Conservation (phyloP, 2,888 invertebrate species). For the Ichneumoninae sp. region DNA sequence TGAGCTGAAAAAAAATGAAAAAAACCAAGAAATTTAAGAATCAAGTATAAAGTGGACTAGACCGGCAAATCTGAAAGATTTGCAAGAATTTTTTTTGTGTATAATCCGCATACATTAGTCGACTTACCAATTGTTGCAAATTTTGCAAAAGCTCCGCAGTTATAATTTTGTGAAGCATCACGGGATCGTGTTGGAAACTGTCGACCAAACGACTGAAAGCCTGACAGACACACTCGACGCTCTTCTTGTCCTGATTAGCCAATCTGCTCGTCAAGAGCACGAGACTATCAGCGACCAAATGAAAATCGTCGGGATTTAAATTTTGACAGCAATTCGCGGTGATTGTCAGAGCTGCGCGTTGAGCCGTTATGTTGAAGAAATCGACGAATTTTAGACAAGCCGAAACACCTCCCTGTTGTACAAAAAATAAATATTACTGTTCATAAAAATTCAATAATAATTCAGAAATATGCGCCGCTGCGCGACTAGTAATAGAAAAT, state of each 20-base stretch:
- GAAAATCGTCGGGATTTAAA: slow-evolving; percentile 96
- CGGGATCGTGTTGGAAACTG: slow-evolving; percentile 96
- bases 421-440: neutral
- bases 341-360: slow-evolving; percentile 97
- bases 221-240: slow-evolving; percentile 98
- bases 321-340: slow-evolving; percentile 99
- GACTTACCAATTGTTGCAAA: slow-evolving; percentile 93
- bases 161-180: slow-evolving; percentile 96
- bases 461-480: neutral
- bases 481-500: neutral
- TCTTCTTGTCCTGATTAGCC: slow-evolving; percentile 97
- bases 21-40: neutral
- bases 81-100: neutral
- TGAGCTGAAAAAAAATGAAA: slow-evolving; percentile 87
- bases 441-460: neutral
- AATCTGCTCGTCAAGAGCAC: slow-evolving; percentile 92
- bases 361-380: slow-evolving; percentile 99
- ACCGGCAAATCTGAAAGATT: neutral
- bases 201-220: slow-evolving; percentile 98
- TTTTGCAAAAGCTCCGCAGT: slow-evolving; percentile 96
- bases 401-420: slow-evolving; percentile 94
- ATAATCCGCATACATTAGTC: neutral
- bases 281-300: slow-evolving; percentile 95
- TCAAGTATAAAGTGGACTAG: neutral
- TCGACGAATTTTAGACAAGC: slow-evolving; percentile 98